These are phyloP conservation scores for Macropus fuliginosus DNA, from an alignment of 2,797 vertebrate species.

Conservation along the genomic window DNA sequence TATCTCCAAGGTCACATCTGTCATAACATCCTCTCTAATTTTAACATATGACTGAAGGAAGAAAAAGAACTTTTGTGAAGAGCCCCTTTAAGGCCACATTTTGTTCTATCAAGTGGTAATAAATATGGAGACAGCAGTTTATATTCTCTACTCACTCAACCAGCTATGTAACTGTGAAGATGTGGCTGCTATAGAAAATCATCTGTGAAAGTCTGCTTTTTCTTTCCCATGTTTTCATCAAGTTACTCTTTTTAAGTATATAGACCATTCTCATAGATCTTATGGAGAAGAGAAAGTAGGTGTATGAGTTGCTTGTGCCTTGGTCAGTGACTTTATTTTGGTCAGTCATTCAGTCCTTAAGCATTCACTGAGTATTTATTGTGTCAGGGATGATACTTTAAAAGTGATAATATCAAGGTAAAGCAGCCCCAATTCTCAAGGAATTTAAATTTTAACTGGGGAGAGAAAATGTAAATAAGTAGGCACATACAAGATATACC, in stretches of 20 bases:
- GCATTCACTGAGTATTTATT: background rate
- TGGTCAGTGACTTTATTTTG: background rate
- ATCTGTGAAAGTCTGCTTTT: background rate
- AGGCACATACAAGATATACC: background rate
- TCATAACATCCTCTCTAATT: background rate
- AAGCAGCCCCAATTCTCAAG: background rate
- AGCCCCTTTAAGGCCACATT: background rate
- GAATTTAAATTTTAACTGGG: background rate
- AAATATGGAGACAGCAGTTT: background rate
- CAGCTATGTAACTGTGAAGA: background rate
- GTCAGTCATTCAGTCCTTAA: background rate
- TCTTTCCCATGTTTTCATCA: background rate
- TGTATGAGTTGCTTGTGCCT: background rate
- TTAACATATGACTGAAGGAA: background rate
- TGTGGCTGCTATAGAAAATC: background rate
- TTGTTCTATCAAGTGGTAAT: background rate
- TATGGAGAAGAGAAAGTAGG: background rate
- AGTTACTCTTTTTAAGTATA: background rate
- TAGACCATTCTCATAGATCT: background rate
- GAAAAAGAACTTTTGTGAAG: background rate
- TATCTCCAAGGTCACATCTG: background rate
- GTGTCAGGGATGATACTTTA: background rate
- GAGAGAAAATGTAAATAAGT: background rate
- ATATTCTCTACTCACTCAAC: background rate
- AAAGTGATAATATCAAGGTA: background rate